Conservation (phyloP, 2,113 vertebrate species). For the Chlorocebus sabaeus region DNA sequence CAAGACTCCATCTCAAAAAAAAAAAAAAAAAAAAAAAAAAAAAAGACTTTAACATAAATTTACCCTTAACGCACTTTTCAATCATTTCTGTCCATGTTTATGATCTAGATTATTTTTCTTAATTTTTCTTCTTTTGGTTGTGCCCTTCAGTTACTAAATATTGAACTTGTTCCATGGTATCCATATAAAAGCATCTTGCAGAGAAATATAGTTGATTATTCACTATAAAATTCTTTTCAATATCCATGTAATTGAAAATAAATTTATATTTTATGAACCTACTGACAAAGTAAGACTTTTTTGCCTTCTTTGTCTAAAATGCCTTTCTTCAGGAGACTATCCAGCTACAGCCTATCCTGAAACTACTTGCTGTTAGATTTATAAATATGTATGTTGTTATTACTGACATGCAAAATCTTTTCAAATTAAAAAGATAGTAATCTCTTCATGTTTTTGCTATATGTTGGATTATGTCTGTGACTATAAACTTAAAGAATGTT, state of each 20-base stretch:
- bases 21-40: background rate
- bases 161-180: background rate
- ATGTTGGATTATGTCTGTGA: background rate
- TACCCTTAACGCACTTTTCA: background rate
- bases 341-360: background rate
- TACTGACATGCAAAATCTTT: background rate
- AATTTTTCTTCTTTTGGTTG: background rate
- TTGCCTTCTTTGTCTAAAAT: background rate
- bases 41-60: background rate
- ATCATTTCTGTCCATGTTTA: background rate
- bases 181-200: background rate
- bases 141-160: background rate
- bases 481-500: background rate
- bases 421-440: background rate
- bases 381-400: background rate
- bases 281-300: background rate
- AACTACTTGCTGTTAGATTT: background rate
- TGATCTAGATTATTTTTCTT: background rate
- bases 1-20: no score
- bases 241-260: conserved; percentile 11
- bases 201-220: background rate
- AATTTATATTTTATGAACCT: background rate
- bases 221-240: background rate
- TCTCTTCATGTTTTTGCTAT: background rate
- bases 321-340: background rate